Conservation (phyloP, 2,797 vertebrate genomes). For the Petrocephalus sullivani region DNA sequence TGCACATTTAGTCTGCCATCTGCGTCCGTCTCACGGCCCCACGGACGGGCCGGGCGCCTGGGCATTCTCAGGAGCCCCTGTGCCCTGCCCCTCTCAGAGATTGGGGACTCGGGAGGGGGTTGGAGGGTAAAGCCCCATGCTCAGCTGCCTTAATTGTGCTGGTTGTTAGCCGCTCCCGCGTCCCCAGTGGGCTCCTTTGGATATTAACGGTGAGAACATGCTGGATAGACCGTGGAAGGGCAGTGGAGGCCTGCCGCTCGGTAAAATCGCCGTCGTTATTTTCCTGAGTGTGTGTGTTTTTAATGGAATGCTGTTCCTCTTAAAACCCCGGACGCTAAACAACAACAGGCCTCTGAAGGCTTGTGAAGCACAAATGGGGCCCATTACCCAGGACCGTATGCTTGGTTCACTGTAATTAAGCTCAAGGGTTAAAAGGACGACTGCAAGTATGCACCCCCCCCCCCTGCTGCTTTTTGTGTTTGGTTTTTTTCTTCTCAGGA, state of each 20-base stretch:
- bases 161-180: background rate
- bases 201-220: background rate
- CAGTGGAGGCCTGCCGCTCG: background rate
- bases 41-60: conserved; percentile 48
- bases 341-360: conserved; percentile 4
- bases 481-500: background rate
- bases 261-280: background rate
- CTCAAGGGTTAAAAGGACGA: conserved; percentile 11
- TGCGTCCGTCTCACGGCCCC: conserved; percentile 88
- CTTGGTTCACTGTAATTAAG: conserved; percentile 74
- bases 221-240: background rate
- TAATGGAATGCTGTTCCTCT: background rate
- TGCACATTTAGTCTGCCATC: conserved; percentile 85
- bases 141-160: conserved; percentile 77
- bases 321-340: background rate
- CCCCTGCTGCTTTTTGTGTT: background rate
- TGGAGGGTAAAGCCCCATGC: conserved; percentile 62
- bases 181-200: background rate
- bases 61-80: background rate
- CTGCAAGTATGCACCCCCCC: background rate
- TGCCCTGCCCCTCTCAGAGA: background rate
- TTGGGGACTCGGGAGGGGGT: background rate
- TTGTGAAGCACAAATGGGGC: conserved; percentile 63
- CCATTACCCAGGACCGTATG: conserved; percentile 73
- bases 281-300: conserved; percentile 22